A percentile compares a stretch with the other conserved stretches of the same genome.
These are phyloP conservation scores for Pyrocoelia pectoralis DNA, from an alignment of 2,888 invertebrate species.

Conservation along the genomic window DNA sequence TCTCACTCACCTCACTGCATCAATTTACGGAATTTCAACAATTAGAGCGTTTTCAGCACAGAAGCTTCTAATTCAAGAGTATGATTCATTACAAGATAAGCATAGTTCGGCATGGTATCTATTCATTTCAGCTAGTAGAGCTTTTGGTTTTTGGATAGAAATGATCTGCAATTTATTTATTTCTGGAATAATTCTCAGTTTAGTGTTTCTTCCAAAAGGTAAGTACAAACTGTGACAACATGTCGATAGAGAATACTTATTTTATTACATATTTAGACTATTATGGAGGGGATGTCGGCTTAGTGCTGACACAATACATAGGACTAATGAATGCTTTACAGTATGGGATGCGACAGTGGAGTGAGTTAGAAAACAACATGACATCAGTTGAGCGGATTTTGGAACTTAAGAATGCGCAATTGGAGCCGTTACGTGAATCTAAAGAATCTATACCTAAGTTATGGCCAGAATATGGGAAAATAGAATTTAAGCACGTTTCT, in stretches of 20 bases:
- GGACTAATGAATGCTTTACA: constrained; percentile 71
- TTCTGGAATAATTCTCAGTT: constrained; percentile 61
- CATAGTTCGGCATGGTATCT: constrained; percentile 78
- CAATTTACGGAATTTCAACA: constrained; percentile 75
- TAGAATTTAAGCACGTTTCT: constrained; percentile 73
- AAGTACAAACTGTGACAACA: constrained; percentile 34
- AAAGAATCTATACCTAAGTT: constrained; percentile 68
- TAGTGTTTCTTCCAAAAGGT: constrained; percentile 40
- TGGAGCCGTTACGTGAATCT: constrained; percentile 45
- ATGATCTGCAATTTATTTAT: constrained; percentile 70
- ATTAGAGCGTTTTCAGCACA: constrained; percentile 74
- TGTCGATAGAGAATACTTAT: not conserved
- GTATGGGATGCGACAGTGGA: constrained; percentile 82
- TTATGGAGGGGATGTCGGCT: constrained; percentile 71
- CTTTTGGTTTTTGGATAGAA: constrained; percentile 74
- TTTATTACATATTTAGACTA: constrained; percentile 17
- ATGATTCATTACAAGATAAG: constrained; percentile 66
- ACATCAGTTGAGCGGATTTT: constrained; percentile 85
- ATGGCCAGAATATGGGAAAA: constrained; percentile 77
- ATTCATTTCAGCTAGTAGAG: constrained; percentile 67
- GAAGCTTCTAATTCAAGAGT: constrained; percentile 65
- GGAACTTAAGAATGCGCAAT: constrained; percentile 60
- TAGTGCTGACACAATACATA: constrained; percentile 83
- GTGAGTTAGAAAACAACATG: constrained; percentile 83
- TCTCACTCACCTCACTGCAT: constrained; percentile 74